Base-by-base conservation (phyloP, 1,140 invertebrate species). In the Meteorus sp. region DNA sequence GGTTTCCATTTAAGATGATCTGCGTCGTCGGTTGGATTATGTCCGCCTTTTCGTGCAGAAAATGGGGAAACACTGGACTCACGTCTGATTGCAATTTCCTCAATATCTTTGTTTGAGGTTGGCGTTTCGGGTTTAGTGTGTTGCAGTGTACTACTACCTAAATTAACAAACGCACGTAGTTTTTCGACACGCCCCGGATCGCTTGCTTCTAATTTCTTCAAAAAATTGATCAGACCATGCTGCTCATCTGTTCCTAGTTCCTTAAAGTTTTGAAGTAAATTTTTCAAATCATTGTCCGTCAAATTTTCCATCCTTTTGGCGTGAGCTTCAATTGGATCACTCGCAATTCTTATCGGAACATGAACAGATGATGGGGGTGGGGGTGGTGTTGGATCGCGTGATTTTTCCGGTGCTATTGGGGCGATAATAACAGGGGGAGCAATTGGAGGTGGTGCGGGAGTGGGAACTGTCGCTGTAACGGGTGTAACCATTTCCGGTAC, bases 161-260 rank as follows among this genome's bases (percentile, higher is more conserved):
- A 67, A 65, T 87, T 85, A 0, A 89, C 86, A 65, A 82, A 89
- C 60, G 85, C 84, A 44, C 86, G 73, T 23, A 92, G 74, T 39
- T 86, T 84, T 65, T 90, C 88, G 0, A 92, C 89, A 22, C 88
- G 82, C 4, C 82, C 74, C 0, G 89, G 87, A 68, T 91, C 86
- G 9, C 82, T 84, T 0, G 83, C 83, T 72, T 92, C 89, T 27
- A 92, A 68, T 67, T 91, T 90, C 66, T 90, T 90, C 35, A 93
- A 68, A 67, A 90, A 90, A 3, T 85, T 85, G 4, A 92, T 91
- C 0, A 93, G 76, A 57, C 87, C 86, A 55, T 91, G 87, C 63
- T 93, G 90, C 68, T 92, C 89, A 48, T 90, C 88, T 2, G 83
- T 84, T 0, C 85, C 87, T 1, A 93, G 71, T 64, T 90, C 87